Base-by-base conservation (phyloP, 2,797 vertebrate genomes). In the Halcyon chelicuti region DNA sequence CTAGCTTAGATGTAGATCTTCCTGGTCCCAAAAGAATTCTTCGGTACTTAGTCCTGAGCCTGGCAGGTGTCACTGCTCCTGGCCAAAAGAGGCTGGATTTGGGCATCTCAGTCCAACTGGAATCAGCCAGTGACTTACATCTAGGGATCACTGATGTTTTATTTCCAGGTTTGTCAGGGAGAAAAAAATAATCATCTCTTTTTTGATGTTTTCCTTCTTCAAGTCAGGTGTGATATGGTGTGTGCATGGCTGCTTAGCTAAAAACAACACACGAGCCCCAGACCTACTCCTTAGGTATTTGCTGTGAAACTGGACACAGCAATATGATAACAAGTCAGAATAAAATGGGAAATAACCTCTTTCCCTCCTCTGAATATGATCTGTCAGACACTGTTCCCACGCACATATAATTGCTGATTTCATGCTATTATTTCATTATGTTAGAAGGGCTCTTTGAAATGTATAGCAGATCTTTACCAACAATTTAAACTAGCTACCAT, bases 401-500 rank as follows among this genome's bases (percentile, higher is more conserved):
- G 14, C 46, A 82, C 12, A n/a, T 7, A 37, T 47, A 46, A 66
- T 67, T 91, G 89, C 17, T 44, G 61, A 86, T 86, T 96, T 91
- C 70, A 88, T 77, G 65, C 28, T 87, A 60, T 89, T 70, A 47
- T 89, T 95, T 90, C 47, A 70, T 83, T 72, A 40, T 58, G 4
- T 76, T 95, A 72, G 92, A 90, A 94, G 23, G n/a, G 75, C 65
- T 87, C 87, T 95, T 88, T 90, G 86, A 74, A 93, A 94, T 61
- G 19, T 42, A 12, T 35, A 93, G 86, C 85, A 95, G 88, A 93
- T 85, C 54, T 91, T 95, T 85, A 94, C 93, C 92, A 95, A 74
- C 68, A 80, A 81, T 97, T 98, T 92, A 90, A 97, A 81, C 77
- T 96, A 83, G 88, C 95, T 96, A 96, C 93, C 86, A 90, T 66